A percentile compares a stretch with the other conserved stretches of the same genome.
phyloP scores from a whole-genome alignment of 2,888 invertebrate genomes.

The Agonopterix arenella region DNA sequence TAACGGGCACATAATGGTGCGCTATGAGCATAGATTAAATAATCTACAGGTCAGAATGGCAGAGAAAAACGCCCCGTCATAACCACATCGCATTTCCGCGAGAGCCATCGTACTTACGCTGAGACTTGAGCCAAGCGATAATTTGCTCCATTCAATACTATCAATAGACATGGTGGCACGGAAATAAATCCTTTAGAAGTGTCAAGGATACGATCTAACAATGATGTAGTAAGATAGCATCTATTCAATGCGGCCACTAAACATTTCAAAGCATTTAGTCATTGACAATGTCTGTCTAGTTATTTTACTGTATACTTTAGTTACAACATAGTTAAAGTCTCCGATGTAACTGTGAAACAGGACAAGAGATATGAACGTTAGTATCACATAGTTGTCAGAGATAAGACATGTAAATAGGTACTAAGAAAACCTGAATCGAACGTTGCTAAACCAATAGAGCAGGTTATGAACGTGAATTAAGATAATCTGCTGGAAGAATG shows the following conservation, averaged over 20 bases:
- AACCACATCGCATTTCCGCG: constrained; percentile 35
- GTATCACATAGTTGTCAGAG: no score
- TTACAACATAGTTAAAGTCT: no score
- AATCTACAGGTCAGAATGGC: constrained; percentile 27
- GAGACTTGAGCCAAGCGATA: constrained; percentile 21
- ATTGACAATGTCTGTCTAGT: background rate
- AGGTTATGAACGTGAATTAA: no score
- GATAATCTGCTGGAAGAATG: no score
- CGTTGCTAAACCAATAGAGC: no score
- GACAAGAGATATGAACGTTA: no score
- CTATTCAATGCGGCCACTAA: background rate
- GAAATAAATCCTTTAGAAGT: constrained; percentile 21
- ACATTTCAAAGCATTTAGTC: background rate
- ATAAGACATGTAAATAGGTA: no score
- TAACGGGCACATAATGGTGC: background rate
- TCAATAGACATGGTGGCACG: constrained; percentile 21
- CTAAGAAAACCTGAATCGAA: no score
- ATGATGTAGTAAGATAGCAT: constrained; percentile 1
- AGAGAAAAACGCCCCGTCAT: constrained; percentile 41
- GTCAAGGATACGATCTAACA: constrained; percentile 2
- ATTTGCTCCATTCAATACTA: constrained; percentile 40
- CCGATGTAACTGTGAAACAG: no score
- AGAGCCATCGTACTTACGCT: constrained; percentile 16
- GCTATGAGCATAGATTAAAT: constrained; percentile 19
- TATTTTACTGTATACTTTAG: background rate